Evolutionary conservation across 1,140 invertebrate genomes (phyloP), one percentile per base, ranked within the genome.

Genomic region (Philaenus spumarius): DNA sequence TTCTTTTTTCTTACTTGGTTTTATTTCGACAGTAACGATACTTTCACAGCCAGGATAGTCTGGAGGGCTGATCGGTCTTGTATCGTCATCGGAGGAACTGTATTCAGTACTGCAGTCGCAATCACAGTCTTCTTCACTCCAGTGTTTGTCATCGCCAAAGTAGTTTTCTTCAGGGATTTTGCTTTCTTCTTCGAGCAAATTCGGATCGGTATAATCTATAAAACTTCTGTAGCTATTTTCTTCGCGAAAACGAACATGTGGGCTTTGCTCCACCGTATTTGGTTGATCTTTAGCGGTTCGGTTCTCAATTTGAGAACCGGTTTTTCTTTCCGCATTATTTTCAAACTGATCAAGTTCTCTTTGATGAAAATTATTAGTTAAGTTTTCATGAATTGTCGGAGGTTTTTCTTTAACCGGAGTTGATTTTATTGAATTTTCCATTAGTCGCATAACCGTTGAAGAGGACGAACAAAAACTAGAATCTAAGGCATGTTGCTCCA

Each of bases 391-490:
- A 17, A 7, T 37, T 23, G 15, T 5, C 4, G 15, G 15, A 5
- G 22, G 4, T 47, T 17, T 30, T 50, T 69, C 62, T 76, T 71
- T 75, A 66, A 72, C 69, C 62, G 75, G 73, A 6, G 76, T 76
- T 42, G 73, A 73, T 40, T 74, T 73, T 55, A 69, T 43, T 61
- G 68, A 68, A 68, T 72, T 73, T 60, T 58, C 75, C 65, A 84
- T 66, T 61, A 84, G 78, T 24, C 75, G 75, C 52, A 74, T 69
- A 45, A 83, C 77, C 34, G 81, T 78, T 55, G 82, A 84, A 55
- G 82, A 87, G 20, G 82, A 81, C 20, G 86, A 83, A 71, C 78
- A 82, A 62, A 87, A 87, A 70, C 85, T 86, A 46, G 81, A 82
- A 71, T 84, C 78, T 34, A 78, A 75, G 1, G 81, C 81, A 68